Base-by-base conservation (phyloP, 2,113 vertebrate genomes). In the Chrysemys picta region DNA sequence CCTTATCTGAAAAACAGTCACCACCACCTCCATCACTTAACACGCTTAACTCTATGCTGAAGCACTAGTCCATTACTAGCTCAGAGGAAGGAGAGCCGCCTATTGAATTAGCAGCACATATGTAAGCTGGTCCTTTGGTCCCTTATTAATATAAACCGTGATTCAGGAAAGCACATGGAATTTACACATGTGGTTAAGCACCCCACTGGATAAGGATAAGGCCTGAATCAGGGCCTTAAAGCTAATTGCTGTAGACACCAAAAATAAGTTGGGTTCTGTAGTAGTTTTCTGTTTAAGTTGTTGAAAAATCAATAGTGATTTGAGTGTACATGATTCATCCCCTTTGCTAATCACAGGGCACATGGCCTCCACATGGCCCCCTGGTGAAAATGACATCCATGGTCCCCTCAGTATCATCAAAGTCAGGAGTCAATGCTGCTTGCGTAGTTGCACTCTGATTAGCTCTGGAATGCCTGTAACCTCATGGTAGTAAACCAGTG, bases 11-110 rank as follows among this genome's bases (percentile, higher is more conserved):
- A 29, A 62, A 31, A 31, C 13, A 35, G 31, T 31, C 14, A 17
- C 16, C 62, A 35, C 35, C 62, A 69, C 16, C 62, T 69, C 16
- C 62, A 69, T 19, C 62, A 19, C 8, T 17, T n/a, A 72, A 38
- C 35, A 38, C n/a, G 38, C n/a, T 38, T 69, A 19, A n/a, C 31
- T 19, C 22, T 45, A 22, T 78, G 42, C 75, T 14, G 75, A 78
- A 47, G 72, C 38, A 47, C 12, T 76, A 42, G 42, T 76, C 42
- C 42, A 27, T 56, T 86, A 13, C 87, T 82, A 95, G 92, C 12
- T 29, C 93, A 96, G 94, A 94, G 90, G 84, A 79, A 95, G 95
- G 91, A 95, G 92, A 50, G 95, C 94, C 97, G 96, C 69, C 96
- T 97, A 94, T 88, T 59, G 96, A 87, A 84, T 52, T 17, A 50